Percentiles rank a stretch among this genome's conserved stretches.
Evolutionary conservation across 1,140 invertebrate genomes (phyloP).

Genomic region (Hyles euphorbiae): DNA sequence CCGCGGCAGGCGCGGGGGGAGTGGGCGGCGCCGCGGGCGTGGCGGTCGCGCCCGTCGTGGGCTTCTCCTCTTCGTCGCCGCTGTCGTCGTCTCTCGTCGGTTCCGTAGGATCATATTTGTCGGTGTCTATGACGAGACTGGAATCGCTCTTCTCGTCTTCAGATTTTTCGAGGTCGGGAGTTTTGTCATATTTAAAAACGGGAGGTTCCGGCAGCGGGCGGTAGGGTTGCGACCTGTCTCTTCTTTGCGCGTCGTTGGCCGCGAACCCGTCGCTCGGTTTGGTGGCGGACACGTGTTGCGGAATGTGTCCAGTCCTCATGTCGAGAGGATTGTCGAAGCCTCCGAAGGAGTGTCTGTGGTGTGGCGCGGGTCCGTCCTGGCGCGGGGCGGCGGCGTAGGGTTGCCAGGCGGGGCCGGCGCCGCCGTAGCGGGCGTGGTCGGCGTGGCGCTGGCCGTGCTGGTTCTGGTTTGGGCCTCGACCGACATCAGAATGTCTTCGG

Average conservation of each 20-base stretch:
- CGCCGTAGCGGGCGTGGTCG: slow-evolving; percentile 35
- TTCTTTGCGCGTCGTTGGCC: slow-evolving; percentile 1
- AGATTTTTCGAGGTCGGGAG: slow-evolving; percentile 50
- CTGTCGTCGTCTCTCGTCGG: slow-evolving; percentile 76
- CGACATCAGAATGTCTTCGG: slow-evolving; percentile 25
- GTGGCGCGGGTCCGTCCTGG: slow-evolving; percentile 8
- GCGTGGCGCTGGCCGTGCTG: slow-evolving; percentile 17
- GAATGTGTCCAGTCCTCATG: slow-evolving; percentile 43
- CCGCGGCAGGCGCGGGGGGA: slow-evolving; percentile 12
- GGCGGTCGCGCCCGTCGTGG: slow-evolving; percentile 6
- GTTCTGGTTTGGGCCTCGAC: slow-evolving; percentile 25
- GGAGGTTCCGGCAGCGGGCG: slow-evolving; percentile 76
- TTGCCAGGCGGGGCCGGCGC: slow-evolving; percentile 26
- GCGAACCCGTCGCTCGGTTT: not conserved
- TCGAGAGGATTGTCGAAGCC: slow-evolving; percentile 57
- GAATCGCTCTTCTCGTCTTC: slow-evolving; percentile 80
- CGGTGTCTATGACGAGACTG: slow-evolving; percentile 80
- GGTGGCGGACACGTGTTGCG: slow-evolving; percentile 1
- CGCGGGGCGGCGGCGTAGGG: slow-evolving; percentile 37
- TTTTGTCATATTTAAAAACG: slow-evolving; percentile 66
- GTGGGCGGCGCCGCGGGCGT: not conserved
- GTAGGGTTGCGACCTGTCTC: slow-evolving; percentile 21
- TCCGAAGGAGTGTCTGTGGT: slow-evolving; percentile 41
- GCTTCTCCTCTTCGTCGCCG: slow-evolving; percentile 36
- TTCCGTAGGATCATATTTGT: slow-evolving; percentile 80